Evolutionary conservation across 2,888 invertebrate genomes (phyloP).

Genomic region (Limnephilus marmoratus): DNA sequence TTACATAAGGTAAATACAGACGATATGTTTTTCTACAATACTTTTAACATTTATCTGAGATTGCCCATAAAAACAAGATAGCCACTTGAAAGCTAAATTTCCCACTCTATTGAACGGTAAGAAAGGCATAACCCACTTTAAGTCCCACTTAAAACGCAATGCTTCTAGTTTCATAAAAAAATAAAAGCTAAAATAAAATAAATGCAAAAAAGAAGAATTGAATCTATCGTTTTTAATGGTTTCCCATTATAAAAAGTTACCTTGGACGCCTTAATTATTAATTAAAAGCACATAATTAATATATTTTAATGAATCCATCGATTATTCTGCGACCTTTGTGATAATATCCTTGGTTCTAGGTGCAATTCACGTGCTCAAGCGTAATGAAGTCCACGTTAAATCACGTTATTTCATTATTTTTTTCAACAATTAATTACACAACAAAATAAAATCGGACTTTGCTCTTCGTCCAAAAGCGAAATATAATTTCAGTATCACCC

Average conservation of each 20-base stretch:
- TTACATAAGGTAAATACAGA: neutral
- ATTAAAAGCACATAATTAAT: neutral
- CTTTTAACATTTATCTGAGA: neutral
- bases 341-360: neutral
- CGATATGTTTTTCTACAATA: neutral
- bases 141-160: neutral
- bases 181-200: neutral
- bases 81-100: neutral
- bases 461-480: neutral
- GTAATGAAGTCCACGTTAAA: neutral
- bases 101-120: neutral
- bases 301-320: neutral
- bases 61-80: constrained; percentile 14
- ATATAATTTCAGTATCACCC: neutral
- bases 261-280: neutral
- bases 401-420: too few relatives aligned
- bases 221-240: neutral
- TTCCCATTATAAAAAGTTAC: neutral
- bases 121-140: neutral
- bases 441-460: neutral
- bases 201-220: neutral
- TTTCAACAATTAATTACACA: neutral
- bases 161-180: neutral
- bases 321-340: neutral
- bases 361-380: neutral